A percentile compares a stretch with the other conserved stretches of the same genome.
Conservation (phyloP, 1,140 invertebrate genomes). For the Hydropsyche tenuis region DNA sequence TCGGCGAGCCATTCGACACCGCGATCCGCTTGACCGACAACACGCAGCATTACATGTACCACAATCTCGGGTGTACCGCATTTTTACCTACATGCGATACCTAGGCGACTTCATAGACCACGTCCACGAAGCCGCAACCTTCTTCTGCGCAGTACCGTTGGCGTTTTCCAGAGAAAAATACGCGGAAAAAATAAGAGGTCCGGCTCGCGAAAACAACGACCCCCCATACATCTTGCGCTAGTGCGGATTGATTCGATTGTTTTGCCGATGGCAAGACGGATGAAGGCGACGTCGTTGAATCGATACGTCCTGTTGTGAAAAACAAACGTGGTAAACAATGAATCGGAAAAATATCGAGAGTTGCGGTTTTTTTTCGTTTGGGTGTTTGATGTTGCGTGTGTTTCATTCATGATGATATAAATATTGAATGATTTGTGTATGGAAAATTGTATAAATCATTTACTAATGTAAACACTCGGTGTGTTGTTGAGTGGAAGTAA, state of each 20-base stretch:
- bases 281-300: slow-evolving; percentile 1
- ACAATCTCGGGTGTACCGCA: neutral
- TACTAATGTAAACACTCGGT: too few species aligned
- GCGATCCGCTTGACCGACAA: slow-evolving; percentile 33
- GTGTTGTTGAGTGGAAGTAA: too few species aligned
- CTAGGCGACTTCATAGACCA: neutral
- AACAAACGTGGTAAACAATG: slow-evolving; percentile 15
- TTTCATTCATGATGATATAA: too few species aligned
- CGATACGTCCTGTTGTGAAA: neutral
- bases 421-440: too few species aligned
- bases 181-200: too few species aligned
- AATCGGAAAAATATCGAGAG: neutral
- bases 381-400: too few species aligned
- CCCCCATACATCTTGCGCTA: neutral
- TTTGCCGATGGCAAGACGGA: slow-evolving; percentile 11
- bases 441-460: too few species aligned
- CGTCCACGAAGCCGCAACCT: neutral
- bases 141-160: neutral
- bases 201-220: too few species aligned
- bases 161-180: neutral
- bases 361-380: too few species aligned
- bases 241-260: slow-evolving; percentile 18
- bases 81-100: slow-evolving; percentile 3
- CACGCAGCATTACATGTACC: neutral
- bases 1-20: slow-evolving; percentile 27